These are phyloP conservation scores for Nasonovia ribisnigri DNA, from an alignment of 2,888 invertebrate genomes.

Conservation along the genomic window DNA sequence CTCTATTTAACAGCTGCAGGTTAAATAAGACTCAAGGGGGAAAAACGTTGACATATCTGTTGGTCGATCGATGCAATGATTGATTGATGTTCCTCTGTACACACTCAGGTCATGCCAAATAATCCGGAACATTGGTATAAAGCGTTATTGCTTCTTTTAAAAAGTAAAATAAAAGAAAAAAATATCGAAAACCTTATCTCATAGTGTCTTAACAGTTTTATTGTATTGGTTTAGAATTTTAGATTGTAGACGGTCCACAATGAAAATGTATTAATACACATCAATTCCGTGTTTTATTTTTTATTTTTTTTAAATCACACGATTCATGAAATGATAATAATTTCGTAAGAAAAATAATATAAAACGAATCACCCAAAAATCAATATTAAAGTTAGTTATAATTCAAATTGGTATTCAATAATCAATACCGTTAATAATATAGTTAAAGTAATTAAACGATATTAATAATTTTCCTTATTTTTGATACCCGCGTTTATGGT, in stretches of 20 bases:
- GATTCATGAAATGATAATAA: not conserved
- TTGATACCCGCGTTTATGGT: not conserved
- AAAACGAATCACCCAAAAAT: not conserved
- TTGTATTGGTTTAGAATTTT: not conserved
- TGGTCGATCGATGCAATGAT: constrained; percentile 41
- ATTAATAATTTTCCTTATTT: not conserved
- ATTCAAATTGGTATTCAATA: not conserved
- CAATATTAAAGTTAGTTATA: not conserved
- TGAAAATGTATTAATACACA: not conserved
- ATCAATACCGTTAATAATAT: not conserved
- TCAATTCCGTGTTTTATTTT: not conserved
- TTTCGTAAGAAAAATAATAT: not conserved
- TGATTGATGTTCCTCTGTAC: constrained; percentile 38
- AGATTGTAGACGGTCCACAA: not conserved
- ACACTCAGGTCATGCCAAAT: constrained; percentile 27
- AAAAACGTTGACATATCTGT: constrained; percentile 56
- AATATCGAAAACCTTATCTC: not conserved
- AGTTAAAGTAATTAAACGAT: not conserved
- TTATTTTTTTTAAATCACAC: not conserved
- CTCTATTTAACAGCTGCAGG: not conserved
- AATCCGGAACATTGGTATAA: constrained; percentile 50
- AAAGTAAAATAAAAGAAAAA: not conserved
- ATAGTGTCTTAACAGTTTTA: not conserved
- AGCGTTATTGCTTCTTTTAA: constrained; percentile 35
- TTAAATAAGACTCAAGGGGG: constrained; percentile 13